Percentiles rank a stretch among this genome's conserved stretches.
These are phyloP conservation scores for Hozukius guyotensis DNA, from an alignment of 2,797 vertebrate genomes.

Conservation along the genomic window DNA sequence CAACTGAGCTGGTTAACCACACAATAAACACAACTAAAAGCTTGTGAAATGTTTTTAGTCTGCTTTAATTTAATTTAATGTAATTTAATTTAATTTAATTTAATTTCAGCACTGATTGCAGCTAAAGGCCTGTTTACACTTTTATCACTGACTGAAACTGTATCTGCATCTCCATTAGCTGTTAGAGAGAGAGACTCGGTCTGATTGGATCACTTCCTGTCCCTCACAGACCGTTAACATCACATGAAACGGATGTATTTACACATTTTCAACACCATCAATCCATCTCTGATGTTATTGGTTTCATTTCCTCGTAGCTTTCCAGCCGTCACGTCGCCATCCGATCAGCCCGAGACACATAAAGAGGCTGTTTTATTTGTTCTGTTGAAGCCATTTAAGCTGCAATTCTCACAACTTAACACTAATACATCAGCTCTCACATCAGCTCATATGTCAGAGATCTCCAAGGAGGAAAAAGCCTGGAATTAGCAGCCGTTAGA, in stretches of 20 bases:
- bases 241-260: background rate
- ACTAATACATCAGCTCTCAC: conserved; percentile 27
- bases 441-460: conserved; percentile 1
- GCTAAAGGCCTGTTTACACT: background rate
- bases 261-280: conserved; percentile 2
- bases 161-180: background rate
- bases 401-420: conserved; percentile 45
- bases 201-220: background rate
- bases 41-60: too few species aligned
- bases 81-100: too few species aligned
- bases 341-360: conserved; percentile 2
- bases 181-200: background rate
- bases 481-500: conserved; percentile 18
- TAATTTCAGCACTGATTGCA: too few species aligned
- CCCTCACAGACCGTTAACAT: background rate
- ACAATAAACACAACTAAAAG: too few species aligned
- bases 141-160: background rate
- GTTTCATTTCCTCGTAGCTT: background rate
- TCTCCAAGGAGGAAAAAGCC: background rate
- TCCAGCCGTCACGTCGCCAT: background rate
- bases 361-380: conserved; percentile 22
- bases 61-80: too few species aligned
- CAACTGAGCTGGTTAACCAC: too few species aligned
- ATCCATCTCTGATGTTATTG: conserved; percentile 13
- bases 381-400: conserved; percentile 53